Percentiles rank a stretch among this genome's conserved stretches.
Conservation (phyloP, 37 sponge, comb jelly and placozoan species). For the Cladorhizidae sp. region DNA sequence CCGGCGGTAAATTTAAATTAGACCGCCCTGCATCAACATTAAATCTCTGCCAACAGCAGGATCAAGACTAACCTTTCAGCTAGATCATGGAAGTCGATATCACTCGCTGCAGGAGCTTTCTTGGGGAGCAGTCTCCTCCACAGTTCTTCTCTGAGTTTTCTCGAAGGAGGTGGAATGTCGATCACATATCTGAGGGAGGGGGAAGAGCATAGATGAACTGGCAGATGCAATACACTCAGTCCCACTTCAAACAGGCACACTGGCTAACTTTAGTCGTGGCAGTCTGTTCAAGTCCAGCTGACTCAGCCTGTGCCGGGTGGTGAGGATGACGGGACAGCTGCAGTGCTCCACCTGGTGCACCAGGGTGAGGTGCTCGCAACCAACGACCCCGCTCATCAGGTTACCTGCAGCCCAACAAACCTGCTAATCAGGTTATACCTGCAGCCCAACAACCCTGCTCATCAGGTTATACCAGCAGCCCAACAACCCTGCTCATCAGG, state of each 20-base stretch:
- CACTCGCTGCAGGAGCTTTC: conserved; percentile 43
- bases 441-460: too few relatives aligned
- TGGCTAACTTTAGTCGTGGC: conserved; percentile 43
- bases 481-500: too few relatives aligned
- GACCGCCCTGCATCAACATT: too few relatives aligned
- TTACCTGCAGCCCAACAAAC: background rate
- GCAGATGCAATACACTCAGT: background rate
- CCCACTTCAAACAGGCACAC: background rate
- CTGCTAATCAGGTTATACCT: too few relatives aligned
- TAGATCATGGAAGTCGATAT: conserved; percentile 37
- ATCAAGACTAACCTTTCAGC: conserved; percentile 56
- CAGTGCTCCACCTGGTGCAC: conserved; percentile 50
- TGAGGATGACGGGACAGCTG: conserved; percentile 35
- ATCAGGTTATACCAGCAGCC: too few relatives aligned
- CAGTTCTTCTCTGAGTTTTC: conserved; percentile 41
- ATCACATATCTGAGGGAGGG: conserved; percentile 34
- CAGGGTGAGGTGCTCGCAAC: conserved; percentile 46
- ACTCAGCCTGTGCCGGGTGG: conserved; percentile 9
- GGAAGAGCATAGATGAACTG: background rate
- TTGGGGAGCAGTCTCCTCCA: conserved; percentile 65
- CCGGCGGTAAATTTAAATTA: too few relatives aligned
- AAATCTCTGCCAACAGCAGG: too few relatives aligned
- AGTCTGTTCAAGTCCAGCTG: conserved; percentile 39
- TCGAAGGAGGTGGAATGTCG: conserved; percentile 16
- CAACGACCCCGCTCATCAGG: conserved; percentile 33